Base-by-base conservation (phyloP, 2,797 vertebrate genomes). In the Cichlasoma orientale region DNA sequence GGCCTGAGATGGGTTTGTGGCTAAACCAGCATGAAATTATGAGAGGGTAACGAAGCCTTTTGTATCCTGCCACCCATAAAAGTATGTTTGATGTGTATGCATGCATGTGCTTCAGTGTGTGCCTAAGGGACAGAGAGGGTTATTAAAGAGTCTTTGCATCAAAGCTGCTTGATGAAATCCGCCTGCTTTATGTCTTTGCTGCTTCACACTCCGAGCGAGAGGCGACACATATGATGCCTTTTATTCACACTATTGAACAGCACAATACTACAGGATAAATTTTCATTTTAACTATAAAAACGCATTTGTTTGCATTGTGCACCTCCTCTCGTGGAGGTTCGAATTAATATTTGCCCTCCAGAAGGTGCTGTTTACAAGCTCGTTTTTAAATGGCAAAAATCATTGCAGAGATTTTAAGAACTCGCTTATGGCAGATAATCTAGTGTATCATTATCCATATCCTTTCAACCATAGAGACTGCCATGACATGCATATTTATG, bases 71-170 rank as follows among this genome's bases (percentile, higher is more conserved):
- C 61, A 72, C 25, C 61, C 56, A 76, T 59, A 57, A 56, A 74
- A 78, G 50, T 25, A 44, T 5, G 56, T 88, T 89, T 87, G 84
- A 90, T 84, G 72, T 82, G 76, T 77, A 55, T n/a, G 56, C 50
- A 70, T 76, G 59, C 73, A 53, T 78, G 70, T 72, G 68, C 50
- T 57, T 68, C 56, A 31, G 27, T 38, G 27, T 63, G 27, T 36
- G 53, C 82, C 71, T 59, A 10, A 56, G 70, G 85, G 71, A 71
- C n/a, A 72, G 44, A 57, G 1, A 23, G 76, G 80, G 80, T 83
- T 83, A 86, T 90, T 84, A 90, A 89, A 92, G 80, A 74, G 58
- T 70, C 61, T 77, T 85, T 78, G 78, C 80, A 82, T 86, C 87
- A 91, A 89, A 88, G 80, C 84, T 41, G 66, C 38, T 18, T 72